Conservation (phyloP, 2,888 invertebrate species). For the Temnothorax unifasciatus region DNA sequence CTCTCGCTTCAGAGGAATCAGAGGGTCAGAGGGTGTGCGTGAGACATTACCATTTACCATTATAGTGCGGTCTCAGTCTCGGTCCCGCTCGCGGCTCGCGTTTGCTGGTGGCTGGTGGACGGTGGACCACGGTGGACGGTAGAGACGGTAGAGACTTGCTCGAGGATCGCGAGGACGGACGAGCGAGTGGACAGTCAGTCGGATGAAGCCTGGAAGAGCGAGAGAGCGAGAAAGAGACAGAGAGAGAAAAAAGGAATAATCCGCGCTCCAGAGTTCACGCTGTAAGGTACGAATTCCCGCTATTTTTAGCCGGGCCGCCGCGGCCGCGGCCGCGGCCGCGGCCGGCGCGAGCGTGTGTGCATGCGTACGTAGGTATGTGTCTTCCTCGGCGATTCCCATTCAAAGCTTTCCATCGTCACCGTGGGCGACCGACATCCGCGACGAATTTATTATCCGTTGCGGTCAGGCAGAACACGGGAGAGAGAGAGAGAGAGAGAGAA, state of each 20-base stretch:
- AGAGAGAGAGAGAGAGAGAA: neutral
- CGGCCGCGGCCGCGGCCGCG: constrained; percentile 61
- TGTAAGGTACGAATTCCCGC: constrained; percentile 82
- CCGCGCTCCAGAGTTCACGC: constrained; percentile 82
- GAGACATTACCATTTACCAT: neutral
- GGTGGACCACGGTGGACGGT: too few species aligned
- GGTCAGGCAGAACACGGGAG: neutral
- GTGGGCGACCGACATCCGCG: constrained; percentile 30
- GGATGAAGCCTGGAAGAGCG: constrained; percentile 11
- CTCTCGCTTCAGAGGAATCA: constrained; percentile 44
- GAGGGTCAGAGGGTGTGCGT: constrained; percentile 42
- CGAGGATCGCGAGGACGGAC: constrained; percentile 25
- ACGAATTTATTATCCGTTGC: constrained; percentile 9
- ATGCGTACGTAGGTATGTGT: neutral
- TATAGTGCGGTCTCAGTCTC: neutral
- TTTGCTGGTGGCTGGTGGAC: neutral
- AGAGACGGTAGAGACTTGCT: neutral
- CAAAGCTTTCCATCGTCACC: constrained; percentile 60
- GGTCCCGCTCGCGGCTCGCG: neutral
- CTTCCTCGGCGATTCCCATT: constrained; percentile 72
- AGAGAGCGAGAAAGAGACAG: neutral
- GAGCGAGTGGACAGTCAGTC: neutral
- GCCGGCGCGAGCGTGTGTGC: neutral
- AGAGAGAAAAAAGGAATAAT: constrained; percentile 71
- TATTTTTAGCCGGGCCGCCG: constrained; percentile 80